Conservation (phyloP, 2,888 invertebrate species). For the Leptinotarsa haldemani region DNA sequence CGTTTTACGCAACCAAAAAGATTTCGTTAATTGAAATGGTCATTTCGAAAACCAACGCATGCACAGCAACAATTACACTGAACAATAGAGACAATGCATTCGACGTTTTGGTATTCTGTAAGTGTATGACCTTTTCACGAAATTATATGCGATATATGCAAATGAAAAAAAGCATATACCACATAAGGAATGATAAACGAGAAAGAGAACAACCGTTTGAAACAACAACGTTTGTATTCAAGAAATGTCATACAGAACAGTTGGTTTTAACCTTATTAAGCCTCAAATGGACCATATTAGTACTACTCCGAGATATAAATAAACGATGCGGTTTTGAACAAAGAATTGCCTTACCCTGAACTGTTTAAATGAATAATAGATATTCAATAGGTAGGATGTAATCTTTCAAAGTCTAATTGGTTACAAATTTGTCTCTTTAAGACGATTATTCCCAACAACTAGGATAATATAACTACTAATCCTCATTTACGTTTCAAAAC, state of each 20-base stretch:
- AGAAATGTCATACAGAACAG: conserved; percentile 39
- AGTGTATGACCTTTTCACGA: not conserved
- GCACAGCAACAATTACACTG: not conserved
- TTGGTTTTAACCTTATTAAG: conserved; percentile 38
- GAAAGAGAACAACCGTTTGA: conserved; percentile 13
- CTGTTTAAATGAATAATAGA: not conserved
- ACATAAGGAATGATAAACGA: not conserved
- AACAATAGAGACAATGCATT: conserved; percentile 2
- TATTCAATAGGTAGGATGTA: not conserved
- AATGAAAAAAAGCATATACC: not conserved
- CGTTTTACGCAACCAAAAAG: not conserved
- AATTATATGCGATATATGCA: not conserved
- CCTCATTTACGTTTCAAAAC: not conserved
- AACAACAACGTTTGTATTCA: conserved; percentile 35
- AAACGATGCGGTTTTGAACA: not conserved
- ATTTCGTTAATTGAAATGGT: not conserved
- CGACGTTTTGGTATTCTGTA: not conserved
- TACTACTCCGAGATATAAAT: not conserved
- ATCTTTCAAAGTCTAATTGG: not conserved
- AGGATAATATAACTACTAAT: not conserved
- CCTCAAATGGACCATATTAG: conserved; percentile 28
- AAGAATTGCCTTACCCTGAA: not conserved
- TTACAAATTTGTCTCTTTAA: not conserved
- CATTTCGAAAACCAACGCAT: conserved; percentile 3
- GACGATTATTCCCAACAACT: not conserved